Conservation (phyloP, 2,888 invertebrate species). For the Corbicula japonica region DNA sequence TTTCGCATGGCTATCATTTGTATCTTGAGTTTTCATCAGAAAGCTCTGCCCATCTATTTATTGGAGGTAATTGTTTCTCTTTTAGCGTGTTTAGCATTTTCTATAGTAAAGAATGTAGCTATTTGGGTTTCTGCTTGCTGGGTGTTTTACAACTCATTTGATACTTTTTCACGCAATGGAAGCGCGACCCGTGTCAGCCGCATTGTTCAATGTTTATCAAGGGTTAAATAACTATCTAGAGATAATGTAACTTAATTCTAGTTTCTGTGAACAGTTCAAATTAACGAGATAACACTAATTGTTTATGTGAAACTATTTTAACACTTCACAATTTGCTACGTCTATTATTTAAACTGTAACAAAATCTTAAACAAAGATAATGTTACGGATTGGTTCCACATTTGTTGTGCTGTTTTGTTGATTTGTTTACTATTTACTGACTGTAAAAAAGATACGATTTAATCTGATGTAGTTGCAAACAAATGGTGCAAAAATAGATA, state of each 20-base stretch:
- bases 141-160: constrained; percentile 16
- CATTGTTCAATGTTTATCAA: constrained; percentile 35
- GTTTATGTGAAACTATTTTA: constrained; percentile 43
- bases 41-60: constrained; percentile 1
- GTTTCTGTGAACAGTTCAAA: constrained; percentile 26
- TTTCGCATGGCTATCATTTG: no score
- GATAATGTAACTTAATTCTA: constrained; percentile 41
- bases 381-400: constrained; percentile 27
- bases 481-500: constrained; percentile 10
- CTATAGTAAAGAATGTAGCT: constrained; percentile 15
- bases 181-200: constrained; percentile 43
- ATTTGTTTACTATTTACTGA: constrained; percentile 30
- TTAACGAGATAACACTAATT: constrained; percentile 57
- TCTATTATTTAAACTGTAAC: constrained; percentile 57
- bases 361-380: constrained; percentile 36
- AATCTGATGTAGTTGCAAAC: constrained; percentile 10
- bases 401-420: constrained; percentile 6
- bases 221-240: constrained; percentile 55
- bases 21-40: constrained; percentile 8
- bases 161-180: constrained; percentile 36
- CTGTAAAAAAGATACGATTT: constrained; percentile 16
- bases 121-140: neutral
- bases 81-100: neutral
- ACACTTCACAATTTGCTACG: constrained; percentile 24
- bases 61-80: constrained; percentile 2